Percentiles rank a stretch among this genome's conserved stretches.
Evolutionary conservation across 1,140 invertebrate genomes (phyloP).

Genomic region (Lepidurus apus): DNA sequence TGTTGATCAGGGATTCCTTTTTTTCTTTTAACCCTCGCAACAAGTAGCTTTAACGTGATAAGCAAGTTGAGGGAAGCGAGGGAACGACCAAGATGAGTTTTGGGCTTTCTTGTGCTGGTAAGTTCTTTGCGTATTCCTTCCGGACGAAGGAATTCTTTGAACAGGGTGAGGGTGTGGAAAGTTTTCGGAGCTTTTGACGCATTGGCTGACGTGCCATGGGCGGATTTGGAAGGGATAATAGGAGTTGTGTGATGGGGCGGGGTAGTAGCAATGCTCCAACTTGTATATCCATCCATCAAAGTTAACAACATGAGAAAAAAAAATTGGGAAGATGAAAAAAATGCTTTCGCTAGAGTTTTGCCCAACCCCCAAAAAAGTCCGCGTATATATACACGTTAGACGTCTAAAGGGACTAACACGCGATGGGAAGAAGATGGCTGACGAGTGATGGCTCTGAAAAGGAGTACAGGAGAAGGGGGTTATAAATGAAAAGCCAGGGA

Average conservation of each 20-base stretch:
- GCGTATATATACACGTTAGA: too few species aligned
- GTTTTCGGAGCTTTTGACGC: neutral
- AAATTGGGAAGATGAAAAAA: neutral
- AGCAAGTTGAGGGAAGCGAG: neutral
- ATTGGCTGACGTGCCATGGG: neutral
- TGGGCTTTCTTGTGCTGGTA: neutral
- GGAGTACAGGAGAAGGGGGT: neutral
- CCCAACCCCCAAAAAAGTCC: too few species aligned
- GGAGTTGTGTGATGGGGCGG: neutral
- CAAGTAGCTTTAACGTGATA: conserved; percentile 19
- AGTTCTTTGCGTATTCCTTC: neutral
- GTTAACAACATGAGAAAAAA: neutral
- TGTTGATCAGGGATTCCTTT: neutral
- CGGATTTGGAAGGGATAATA: neutral
- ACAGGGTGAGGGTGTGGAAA: neutral
- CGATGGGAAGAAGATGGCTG: conserved; percentile 5
- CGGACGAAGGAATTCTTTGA: neutral
- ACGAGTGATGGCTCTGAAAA: neutral
- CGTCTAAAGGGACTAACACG: neutral
- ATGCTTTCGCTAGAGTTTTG: neutral
- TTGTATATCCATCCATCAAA: conserved; percentile 3
- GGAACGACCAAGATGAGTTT: neutral
- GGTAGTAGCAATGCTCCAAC: neutral
- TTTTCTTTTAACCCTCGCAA: neutral
- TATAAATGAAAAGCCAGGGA: neutral